These are phyloP conservation scores for Deladenus siricidicola DNA, from an alignment of 2,888 invertebrate species.

Conservation along the genomic window DNA sequence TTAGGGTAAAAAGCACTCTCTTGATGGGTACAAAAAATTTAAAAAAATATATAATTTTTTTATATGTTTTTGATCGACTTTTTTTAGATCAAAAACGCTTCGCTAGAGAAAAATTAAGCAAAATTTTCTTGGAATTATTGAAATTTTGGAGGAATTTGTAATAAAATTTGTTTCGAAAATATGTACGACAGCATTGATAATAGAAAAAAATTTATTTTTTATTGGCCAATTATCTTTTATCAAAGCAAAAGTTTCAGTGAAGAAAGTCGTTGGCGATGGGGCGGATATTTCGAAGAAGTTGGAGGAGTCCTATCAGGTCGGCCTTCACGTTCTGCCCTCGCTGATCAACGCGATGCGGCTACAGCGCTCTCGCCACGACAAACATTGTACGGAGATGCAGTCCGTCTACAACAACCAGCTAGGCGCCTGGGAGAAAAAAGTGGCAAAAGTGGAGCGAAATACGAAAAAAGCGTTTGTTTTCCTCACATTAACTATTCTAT, in stretches of 20 bases:
- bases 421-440: constrained; percentile 14
- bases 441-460: constrained; percentile 10
- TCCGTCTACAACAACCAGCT: constrained; percentile 12
- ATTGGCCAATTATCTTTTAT: too few species aligned
- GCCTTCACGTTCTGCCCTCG: constrained; percentile 4
- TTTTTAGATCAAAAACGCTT: too few species aligned
- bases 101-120: background rate
- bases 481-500: background rate
- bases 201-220: background rate
- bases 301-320: background rate
- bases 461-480: constrained; percentile 13
- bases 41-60: too few species aligned
- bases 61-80: too few species aligned
- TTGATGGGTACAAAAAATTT: too few species aligned
- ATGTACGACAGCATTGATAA: too few species aligned
- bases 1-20: too few species aligned
- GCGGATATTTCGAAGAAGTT: background rate
- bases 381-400: background rate
- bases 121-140: background rate
- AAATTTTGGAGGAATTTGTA: background rate
- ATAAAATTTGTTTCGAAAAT: background rate
- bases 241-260: too few species aligned
- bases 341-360: constrained; percentile 16
- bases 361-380: constrained; percentile 8
- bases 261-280: background rate